Evolutionary conservation across 1,140 invertebrate species (phyloP).

Genomic region (Drosophila biarmipes): DNA sequence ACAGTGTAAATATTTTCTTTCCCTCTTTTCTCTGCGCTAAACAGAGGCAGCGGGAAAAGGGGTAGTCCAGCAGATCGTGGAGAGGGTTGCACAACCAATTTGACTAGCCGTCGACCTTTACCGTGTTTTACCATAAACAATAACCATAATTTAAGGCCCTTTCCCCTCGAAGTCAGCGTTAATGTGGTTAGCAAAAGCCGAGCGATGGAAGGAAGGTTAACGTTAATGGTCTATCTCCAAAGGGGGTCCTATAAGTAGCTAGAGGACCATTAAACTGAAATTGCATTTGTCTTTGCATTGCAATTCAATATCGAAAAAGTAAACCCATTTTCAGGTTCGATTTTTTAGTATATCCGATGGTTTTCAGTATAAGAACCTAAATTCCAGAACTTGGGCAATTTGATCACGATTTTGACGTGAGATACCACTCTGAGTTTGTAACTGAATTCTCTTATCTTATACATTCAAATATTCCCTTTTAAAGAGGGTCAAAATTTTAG

Average conservation of each 20-base stretch:
- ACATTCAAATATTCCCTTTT: no score
- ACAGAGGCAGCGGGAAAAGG: constrained; percentile 14
- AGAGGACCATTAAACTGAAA: constrained; percentile 13
- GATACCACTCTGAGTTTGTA: no score
- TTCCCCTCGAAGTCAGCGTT: constrained; percentile 39
- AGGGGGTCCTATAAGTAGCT: constrained; percentile 5
- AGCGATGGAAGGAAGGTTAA: neutral
- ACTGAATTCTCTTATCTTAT: no score
- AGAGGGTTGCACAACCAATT: constrained; percentile 34
- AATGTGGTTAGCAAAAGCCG: constrained; percentile 63
- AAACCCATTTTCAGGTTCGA: no score
- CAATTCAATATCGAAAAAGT: no score
- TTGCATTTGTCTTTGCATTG: constrained; percentile 1
- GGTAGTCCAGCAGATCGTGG: constrained; percentile 4
- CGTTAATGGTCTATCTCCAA: neutral
- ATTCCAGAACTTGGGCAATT: no score
- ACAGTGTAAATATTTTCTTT: constrained; percentile 65
- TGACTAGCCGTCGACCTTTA: constrained; percentile 60
- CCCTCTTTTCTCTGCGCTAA: constrained; percentile 45
- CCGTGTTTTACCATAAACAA: constrained; percentile 78
- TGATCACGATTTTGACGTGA: no score
- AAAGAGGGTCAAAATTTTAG: no score
- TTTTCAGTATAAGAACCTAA: no score
- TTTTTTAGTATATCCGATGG: no score
- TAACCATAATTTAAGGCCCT: constrained; percentile 77